phyloP scores from a whole-genome alignment of 2,888 invertebrate genomes.

The Drosophila mimetica region DNA sequence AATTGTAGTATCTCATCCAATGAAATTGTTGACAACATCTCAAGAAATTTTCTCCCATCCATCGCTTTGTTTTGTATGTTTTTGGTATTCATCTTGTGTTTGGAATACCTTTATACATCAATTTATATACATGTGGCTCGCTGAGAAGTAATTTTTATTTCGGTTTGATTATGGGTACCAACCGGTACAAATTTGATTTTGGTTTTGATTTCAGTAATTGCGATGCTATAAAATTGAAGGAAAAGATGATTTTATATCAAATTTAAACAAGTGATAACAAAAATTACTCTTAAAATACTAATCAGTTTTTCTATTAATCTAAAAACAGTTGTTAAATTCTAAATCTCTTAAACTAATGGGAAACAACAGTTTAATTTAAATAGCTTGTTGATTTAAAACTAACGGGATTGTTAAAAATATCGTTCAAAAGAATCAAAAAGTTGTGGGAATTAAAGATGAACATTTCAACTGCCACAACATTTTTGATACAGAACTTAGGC shows the following conservation, averaged over 20 bases:
- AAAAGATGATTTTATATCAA: constrained; percentile 61
- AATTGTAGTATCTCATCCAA: constrained; percentile 63
- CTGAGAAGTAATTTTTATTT: constrained; percentile 26
- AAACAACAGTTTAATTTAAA: not conserved
- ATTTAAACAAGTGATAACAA: constrained; percentile 34
- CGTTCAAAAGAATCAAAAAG: not conserved
- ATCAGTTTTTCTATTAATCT: constrained; percentile 5
- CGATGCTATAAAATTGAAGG: constrained; percentile 71
- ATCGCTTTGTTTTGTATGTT: constrained; percentile 17
- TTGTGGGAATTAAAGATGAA: not conserved
- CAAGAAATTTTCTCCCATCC: constrained; percentile 32
- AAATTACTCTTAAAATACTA: constrained; percentile 26
- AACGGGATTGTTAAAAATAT: not conserved
- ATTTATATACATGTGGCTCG: constrained; percentile 38
- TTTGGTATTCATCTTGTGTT: constrained; percentile 46
- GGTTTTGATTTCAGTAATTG: constrained; percentile 50
- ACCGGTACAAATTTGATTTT: constrained; percentile 28
- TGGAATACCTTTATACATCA: constrained; percentile 15
- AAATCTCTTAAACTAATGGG: constrained; percentile 13
- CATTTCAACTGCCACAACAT: not conserved
- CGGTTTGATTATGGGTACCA: constrained; percentile 28
- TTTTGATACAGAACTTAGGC: not conserved
- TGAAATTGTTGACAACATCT: constrained; percentile 50
- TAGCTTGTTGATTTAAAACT: not conserved
- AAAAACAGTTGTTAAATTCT: constrained; percentile 8